Evolutionary conservation across 2,888 invertebrate species (phyloP).

Genomic region (Ochropleura plecta): DNA sequence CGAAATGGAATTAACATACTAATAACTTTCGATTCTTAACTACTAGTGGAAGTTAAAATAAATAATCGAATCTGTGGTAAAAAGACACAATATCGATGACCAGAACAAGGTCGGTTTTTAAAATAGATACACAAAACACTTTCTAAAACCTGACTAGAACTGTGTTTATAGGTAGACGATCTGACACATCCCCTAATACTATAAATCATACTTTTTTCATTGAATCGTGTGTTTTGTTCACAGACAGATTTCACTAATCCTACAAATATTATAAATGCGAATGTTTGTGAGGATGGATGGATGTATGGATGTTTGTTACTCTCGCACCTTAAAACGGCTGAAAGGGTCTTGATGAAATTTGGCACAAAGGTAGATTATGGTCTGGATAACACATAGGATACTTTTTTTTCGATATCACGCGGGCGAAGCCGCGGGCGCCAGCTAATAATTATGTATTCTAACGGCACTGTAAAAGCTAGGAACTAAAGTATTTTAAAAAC

Average conservation of each 20-base stretch:
- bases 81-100: conserved; percentile 22
- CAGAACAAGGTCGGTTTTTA: conserved; percentile 38
- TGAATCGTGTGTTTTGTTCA: not conserved
- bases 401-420: too few species aligned
- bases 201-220: conserved; percentile 13
- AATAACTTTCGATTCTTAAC: conserved; percentile 31
- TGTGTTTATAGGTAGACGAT: conserved; percentile 42
- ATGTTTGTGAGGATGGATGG: too few species aligned
- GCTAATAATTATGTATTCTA: conserved; percentile 15
- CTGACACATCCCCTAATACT: conserved; percentile 9
- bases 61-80: conserved; percentile 8
- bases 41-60: conserved; percentile 7
- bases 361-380: too few species aligned
- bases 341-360: too few species aligned
- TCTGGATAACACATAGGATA: too few species aligned
- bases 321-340: too few species aligned
- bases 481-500: conserved; percentile 10
- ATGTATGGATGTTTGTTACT: too few species aligned
- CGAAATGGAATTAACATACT: conserved; percentile 11
- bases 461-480: not conserved
- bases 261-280: too few species aligned
- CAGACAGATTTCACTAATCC: too few species aligned
- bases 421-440: too few species aligned
- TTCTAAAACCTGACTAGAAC: conserved; percentile 60
- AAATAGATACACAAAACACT: conserved; percentile 37